Conservation (phyloP, 2,888 invertebrate genomes). For the Apamea anceps region DNA sequence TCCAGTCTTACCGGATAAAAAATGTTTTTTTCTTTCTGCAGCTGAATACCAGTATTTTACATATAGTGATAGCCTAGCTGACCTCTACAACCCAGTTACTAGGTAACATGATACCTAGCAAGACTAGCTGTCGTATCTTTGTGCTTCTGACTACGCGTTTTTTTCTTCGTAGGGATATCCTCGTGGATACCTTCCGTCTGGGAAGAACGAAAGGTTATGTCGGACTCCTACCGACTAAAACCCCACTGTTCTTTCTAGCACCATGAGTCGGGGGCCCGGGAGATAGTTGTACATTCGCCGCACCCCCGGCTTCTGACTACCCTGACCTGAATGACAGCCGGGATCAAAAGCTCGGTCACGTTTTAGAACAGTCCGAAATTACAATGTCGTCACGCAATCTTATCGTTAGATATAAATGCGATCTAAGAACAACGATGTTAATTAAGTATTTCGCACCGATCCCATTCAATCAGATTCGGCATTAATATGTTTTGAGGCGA, state of each 20-base stretch:
- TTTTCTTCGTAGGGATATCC: no score
- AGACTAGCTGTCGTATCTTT: not conserved
- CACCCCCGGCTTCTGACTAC: not conserved
- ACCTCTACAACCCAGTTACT: not conserved
- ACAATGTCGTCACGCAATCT: slow-evolving; percentile 35
- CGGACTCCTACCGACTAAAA: no score
- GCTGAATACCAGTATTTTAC: not conserved
- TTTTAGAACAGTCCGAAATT: not conserved
- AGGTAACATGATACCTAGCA: not conserved
- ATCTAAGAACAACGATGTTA: slow-evolving; percentile 56
- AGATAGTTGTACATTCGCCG: no score
- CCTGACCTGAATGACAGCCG: not conserved
- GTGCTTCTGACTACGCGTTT: not conserved
- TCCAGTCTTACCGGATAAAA: no score
- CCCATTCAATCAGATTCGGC: slow-evolving; percentile 55
- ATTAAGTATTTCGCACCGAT: slow-evolving; percentile 66
- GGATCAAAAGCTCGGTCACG: not conserved
- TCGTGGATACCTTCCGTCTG: no score
- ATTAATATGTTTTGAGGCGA: slow-evolving; percentile 56
- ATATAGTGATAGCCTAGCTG: not conserved
- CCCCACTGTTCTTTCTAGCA: no score
- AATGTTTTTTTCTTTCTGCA: not conserved
- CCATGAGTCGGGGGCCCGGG: no score
- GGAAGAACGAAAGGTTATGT: no score
- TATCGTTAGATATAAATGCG: slow-evolving; percentile 46